Conservation (phyloP, 2,888 invertebrate genomes). For the Hedychridium roseum region DNA sequence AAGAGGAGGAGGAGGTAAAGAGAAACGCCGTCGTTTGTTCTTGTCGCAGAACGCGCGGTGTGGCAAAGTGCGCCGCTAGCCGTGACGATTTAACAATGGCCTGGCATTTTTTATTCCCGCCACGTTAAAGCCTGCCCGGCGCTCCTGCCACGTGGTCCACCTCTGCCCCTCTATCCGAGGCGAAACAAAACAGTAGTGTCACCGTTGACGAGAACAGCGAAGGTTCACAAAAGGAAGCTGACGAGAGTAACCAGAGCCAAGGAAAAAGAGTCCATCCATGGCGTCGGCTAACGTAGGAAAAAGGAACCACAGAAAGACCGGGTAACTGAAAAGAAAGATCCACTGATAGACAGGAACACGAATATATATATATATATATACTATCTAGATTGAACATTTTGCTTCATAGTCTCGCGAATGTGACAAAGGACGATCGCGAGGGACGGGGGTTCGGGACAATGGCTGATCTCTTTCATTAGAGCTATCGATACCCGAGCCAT, state of each 20-base stretch:
- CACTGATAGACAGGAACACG: background rate
- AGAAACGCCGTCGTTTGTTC: conserved; percentile 20
- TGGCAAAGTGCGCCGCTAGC: conserved; percentile 15
- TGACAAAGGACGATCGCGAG: conserved; percentile 5
- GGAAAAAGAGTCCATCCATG: no score
- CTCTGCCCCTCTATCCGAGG: background rate
- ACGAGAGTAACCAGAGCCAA: no score
- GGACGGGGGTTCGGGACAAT: conserved; percentile 7
- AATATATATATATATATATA: background rate
- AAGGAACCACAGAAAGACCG: background rate
- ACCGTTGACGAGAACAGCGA: no score
- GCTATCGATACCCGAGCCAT: conserved; percentile 5
- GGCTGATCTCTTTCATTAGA: conserved; percentile 16
- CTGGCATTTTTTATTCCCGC: conserved; percentile 19
- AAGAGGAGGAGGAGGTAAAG: conserved; percentile 9
- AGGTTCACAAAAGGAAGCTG: no score
- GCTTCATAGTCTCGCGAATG: background rate
- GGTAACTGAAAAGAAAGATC: background rate
- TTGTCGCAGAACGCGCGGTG: conserved; percentile 16
- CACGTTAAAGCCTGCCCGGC: background rate
- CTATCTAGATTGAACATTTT: background rate
- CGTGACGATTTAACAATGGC: conserved; percentile 22
- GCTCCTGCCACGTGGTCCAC: background rate
- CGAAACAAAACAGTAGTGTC: conserved; percentile 3
- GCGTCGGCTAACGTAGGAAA: background rate